Evolutionary conservation across 2,113 vertebrate genomes (phyloP), one percentile per base, ranked within the genome.

Genomic region (Dissostichus mawsoni): DNA sequence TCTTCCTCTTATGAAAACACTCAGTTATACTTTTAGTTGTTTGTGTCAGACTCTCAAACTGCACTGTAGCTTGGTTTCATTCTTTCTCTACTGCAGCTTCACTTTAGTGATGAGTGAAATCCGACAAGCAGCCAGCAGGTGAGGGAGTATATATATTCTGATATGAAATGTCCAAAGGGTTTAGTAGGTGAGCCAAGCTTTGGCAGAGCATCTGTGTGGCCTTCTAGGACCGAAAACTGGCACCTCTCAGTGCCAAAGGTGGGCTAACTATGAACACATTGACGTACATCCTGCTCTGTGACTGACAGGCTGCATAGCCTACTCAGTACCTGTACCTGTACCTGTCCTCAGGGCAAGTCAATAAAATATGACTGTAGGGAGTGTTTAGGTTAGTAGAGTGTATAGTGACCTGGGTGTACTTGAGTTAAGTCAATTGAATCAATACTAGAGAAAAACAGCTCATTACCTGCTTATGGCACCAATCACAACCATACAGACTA

Each of bases 101-200:
- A 64, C n/a, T 78, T 6, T 78, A 44, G n/a, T 64, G 69, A 84
- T 69, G 72, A 86, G 59, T 81, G 62, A 58, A 69, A 86, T 68
- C 79, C 69, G 68, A 81, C 73, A 69, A 68, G 68, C 58, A 62
- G 63, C 47, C 72, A 81, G 73, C 74, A 86, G 80, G 75, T 72
- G 80, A 78, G 68, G 78, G 78, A 80, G 87, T 62, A 80, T 72
- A 88, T 62, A 80, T 72, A 74, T 83, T 80, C 69, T 73, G 86
- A 81, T 69, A 78, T 56, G 67, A 55, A 83, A 79, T 86, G 82
- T 86, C 73, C 71, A 82, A 87, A 73, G 64, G 66, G 57, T 85
- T 82, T 73, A 80, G 64, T 11, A 29, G 29, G 74, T 53, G 77
- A 86, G 72, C 76, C 74, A 78, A 69, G 76, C 76, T 69, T 53